These are phyloP conservation scores for Microtus montanus DNA, from an alignment of 2,113 vertebrate genomes.

Conservation along the genomic window DNA sequence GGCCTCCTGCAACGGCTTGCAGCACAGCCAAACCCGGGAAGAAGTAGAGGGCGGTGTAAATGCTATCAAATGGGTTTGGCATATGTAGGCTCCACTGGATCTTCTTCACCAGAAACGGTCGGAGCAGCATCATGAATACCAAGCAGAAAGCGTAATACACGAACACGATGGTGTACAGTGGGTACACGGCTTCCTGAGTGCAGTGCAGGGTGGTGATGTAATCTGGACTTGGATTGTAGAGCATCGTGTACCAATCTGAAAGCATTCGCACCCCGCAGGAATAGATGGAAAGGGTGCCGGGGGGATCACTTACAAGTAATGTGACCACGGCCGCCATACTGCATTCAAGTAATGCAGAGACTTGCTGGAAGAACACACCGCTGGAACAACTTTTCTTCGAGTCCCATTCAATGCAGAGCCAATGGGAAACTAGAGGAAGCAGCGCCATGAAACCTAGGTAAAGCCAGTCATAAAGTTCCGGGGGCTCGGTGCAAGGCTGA, in stretches of 20 bases:
- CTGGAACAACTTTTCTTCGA: constrained; percentile 97
- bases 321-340: constrained; percentile 90
- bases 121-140: constrained; percentile 96
- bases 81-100: constrained; percentile 95
- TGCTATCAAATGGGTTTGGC: constrained; percentile 95
- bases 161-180: constrained; percentile 97
- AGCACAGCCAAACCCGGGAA: constrained; percentile 96
- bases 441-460: constrained; percentile 99
- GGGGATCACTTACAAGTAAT: constrained; percentile 91
- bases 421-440: constrained; percentile 96
- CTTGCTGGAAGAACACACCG: constrained; percentile 92
- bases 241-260: constrained; percentile 99
- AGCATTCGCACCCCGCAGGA: constrained; percentile 96
- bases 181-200: constrained; percentile 97
- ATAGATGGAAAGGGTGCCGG: constrained; percentile 89
- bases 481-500: constrained; percentile 89
- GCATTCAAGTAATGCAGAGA: constrained; percentile 94
- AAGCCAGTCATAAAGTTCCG: constrained; percentile 97
- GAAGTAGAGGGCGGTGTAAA: constrained; percentile 98
- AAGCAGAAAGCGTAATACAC: constrained; percentile 98
- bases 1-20: constrained; percentile 95
- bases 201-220: constrained; percentile 97
- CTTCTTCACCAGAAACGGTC: constrained; percentile 97
- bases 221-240: constrained; percentile 98
- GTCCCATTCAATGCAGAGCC: constrained; percentile 99